These are phyloP conservation scores for Mus musculus DNA, from an alignment of 2,113 vertebrate species.

Conservation along the genomic window GRCm39 chr5:20912501-20913000, in stretches of 20 bases:
- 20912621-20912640: background rate
- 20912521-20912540: background rate
- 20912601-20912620: background rate
- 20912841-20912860: constrained; percentile 32
- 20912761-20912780: background rate
- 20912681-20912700: background rate
- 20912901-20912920: background rate
- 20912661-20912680: background rate
- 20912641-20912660: rapidly evolving
- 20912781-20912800: background rate
- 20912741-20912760: background rate
- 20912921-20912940: background rate
- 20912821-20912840: background rate
- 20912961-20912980: background rate
- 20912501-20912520: background rate
- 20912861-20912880: constrained; percentile 1
- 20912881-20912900: background rate
- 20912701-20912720: background rate
- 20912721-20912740: background rate
- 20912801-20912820: background rate
- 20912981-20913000: background rate
- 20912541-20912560: background rate
- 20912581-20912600: background rate
- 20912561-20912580: background rate
- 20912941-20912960: background rate